Evolutionary conservation across 1,140 invertebrate species (phyloP), one percentile per base, ranked within the genome.

Genomic region (Saxidomus purpurata): DNA sequence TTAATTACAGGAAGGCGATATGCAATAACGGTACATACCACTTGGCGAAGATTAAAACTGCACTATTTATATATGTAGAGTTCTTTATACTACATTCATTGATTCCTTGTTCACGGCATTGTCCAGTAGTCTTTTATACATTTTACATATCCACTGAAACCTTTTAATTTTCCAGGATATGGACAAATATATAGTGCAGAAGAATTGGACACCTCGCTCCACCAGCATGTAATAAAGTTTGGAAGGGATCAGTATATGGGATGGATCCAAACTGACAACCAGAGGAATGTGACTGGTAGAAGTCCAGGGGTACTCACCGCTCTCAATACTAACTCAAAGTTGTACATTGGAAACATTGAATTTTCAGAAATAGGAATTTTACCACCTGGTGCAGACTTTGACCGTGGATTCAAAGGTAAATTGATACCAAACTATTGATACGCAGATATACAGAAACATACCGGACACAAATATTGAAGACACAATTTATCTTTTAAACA

Each of bases 301-400:
- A 63, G 52, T 63, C 79, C 52, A 8, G 79, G 79, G 1, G 13
- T 63, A 4, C 79, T 81, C 22, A 81, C 79, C 4, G 79, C 28
- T n/a, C 52, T 81, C 2, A 81, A 81, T 43, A 81, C 79, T 9
- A 81, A 81, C 79, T 61, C 79, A 4, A 59, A 61, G 31, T 31
- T 81, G 1, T 81, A 81, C 38, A 25, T 81, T 36, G 79, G 79
- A 38, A 40, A 43, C 31, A n/a, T 61, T 15, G 79, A 63, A 36
- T 6, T 38, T 17, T 59, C 43, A 52, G 52, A 80, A 19, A 38
- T 63, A 11, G 52, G 28, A 6, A 19, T 61, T 6, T 31, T 61
- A 40, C 52, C 49, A 52, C 2, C 8, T 36, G 79, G 31, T 8
- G 47, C 22, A 4, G 11, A 22, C 52, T 81, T 81, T 61, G 47